Evolutionary conservation across 1,140 invertebrate species (phyloP), one percentile per base, ranked within the genome.

Genomic region (Aethina tumida): DNA sequence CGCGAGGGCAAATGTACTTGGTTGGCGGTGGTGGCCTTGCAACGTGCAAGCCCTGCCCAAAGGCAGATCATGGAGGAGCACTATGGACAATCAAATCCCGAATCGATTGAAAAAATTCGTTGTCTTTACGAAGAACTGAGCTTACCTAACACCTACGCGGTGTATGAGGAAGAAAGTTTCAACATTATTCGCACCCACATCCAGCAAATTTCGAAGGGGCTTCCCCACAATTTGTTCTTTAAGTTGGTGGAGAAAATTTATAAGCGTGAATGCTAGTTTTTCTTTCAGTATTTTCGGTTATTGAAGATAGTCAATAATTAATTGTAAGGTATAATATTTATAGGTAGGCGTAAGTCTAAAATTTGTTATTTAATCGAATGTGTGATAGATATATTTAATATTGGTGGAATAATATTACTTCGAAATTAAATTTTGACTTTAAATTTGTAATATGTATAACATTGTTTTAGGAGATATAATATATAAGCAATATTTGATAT

Each of bases 1-100:
- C 70, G 84, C 62, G 88, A 95, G 50, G 91, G 90, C 17, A 98
- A 98, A 70, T 98, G 95, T 63, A 81, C 89, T 1, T 98, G 95
- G 95, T 66, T 98, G 13, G 77, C 85, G 9, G 86, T 94, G 9
- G 80, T 89, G 10, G 91, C 93, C 12, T 65, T 97, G 32, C 81
- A 90, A 59, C 73, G 78, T 40, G 84, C 79, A 20, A 78, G 73
- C 48, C 63, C 73, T 0, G 65, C 75, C 15, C 91, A 97, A 58
- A 73, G 70, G 48, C 65, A 79, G 56, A 65, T 88, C 12, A 72
- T 96, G 60, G 67, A 85, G 68, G 75, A 86, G 44, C 81, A 81
- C 58, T 96, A 94, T 60, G 90, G 86, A 17, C 41, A 64, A 16
- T 52, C 33, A 45, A 79, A 91, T 50, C 63, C 69, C 4, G 70